phyloP scores from a whole-genome alignment of 2,888 invertebrate genomes.

The Matsumyia berberina region DNA sequence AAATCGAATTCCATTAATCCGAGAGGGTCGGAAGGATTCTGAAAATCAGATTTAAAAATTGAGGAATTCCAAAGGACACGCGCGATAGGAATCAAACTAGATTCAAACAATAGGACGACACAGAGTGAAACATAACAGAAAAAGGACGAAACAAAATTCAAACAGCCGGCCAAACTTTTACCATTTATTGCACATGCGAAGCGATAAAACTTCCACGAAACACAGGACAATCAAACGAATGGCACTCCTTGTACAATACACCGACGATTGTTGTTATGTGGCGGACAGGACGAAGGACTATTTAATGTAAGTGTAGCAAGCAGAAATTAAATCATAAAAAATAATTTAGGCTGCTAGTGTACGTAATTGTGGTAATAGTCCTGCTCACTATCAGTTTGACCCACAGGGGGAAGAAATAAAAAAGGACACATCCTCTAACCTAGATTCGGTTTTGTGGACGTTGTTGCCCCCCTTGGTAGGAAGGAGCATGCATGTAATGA shows the following conservation, averaged over 20 bases:
- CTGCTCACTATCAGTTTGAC: slow-evolving; percentile 37
- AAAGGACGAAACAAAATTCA: slow-evolving; percentile 5
- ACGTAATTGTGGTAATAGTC: slow-evolving; percentile 48
- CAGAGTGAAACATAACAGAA: slow-evolving; percentile 9
- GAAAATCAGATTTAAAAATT: slow-evolving; percentile 16
- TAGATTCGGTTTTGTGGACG: slow-evolving; percentile 53
- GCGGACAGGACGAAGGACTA: slow-evolving; percentile 9
- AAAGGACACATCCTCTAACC: slow-evolving; percentile 42
- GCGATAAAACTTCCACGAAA: slow-evolving; percentile 62
- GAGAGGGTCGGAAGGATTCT: slow-evolving; percentile 39
- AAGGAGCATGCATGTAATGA: slow-evolving; percentile 17
- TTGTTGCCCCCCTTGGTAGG: slow-evolving; percentile 38
- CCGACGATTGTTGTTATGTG: slow-evolving; percentile 24
- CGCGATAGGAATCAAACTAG: slow-evolving; percentile 52
- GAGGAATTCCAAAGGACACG: slow-evolving; percentile 44
- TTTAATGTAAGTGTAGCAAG: slow-evolving; percentile 57
- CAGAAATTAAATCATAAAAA: slow-evolving; percentile 70
- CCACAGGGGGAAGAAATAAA: slow-evolving; percentile 12
- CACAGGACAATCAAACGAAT: slow-evolving; percentile 23
- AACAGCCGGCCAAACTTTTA: slow-evolving; percentile 51
- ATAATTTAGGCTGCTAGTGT: slow-evolving; percentile 50
- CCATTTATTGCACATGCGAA: slow-evolving; percentile 72
- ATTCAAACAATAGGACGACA: slow-evolving; percentile 13
- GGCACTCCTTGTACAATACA: slow-evolving; percentile 44
- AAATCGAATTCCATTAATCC: slow-evolving; percentile 55